Base-by-base conservation (phyloP, 2,888 invertebrate species). In the Scelioninae gen. 1 region DNA sequence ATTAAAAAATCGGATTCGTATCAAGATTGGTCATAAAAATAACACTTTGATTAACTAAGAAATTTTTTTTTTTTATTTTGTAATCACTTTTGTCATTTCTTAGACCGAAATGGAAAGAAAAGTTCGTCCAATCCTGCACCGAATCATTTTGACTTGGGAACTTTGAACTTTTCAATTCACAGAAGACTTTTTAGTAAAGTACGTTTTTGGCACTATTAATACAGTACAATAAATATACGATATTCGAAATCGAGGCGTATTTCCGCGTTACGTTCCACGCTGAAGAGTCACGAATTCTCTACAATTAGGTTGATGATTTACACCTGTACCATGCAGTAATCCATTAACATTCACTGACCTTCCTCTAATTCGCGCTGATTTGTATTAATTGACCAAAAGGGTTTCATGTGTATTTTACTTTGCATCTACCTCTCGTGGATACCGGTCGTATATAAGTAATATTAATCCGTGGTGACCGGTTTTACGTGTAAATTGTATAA, bases 241-340 rank as follows among this genome's bases (percentile, higher is more conserved):
- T 58, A 62, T 51, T 62, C 68, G 62, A 75, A 74, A 66, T 74
- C 45, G 29, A 43, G 29, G 65, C 60, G 29, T 55, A 53, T 23
- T 53, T 43, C 15, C 56, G 40, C 29, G 56, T 55, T 34, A 49
- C 53, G 43, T 62, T 77, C 82, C 82, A 82, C 82, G 77, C 82
- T 82, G 82, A 56, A 77, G 82, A 82, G 82, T 83, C 78, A 75
- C 78, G 68, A 43, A 51, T 69, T 79, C 78, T 83, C 68, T 82
- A 83, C 63, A 58, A 34, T 79, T 83, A 83, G 82, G 75, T 75
- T 83, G 71, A 69, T 76, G 32, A 77, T 75, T 69, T 53, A 83
- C 82, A 83, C 79, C 78, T 83, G 75, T 79, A 82, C 82, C 82
- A 77, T 53, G 10, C 72, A 11, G 11, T 40, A 55, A 56, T 53